Evolutionary conservation across 2,888 invertebrate species (phyloP).

Genomic region (Eulithis testata): DNA sequence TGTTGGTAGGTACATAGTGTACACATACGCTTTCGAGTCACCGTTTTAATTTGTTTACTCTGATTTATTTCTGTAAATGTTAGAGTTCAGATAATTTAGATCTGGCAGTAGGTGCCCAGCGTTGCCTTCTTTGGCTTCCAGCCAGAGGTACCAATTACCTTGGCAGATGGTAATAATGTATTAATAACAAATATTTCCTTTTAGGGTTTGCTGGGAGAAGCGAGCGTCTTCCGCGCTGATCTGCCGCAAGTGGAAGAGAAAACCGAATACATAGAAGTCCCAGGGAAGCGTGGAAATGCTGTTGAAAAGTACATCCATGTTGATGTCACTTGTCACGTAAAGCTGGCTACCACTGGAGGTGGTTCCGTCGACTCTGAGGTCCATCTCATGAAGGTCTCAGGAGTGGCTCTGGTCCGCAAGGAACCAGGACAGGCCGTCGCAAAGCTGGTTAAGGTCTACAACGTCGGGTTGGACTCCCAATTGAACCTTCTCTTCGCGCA

Average conservation of each 20-base stretch:
- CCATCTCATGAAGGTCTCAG: slow-evolving; percentile 88
- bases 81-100: slow-evolving; percentile 48
- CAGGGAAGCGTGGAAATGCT: slow-evolving; percentile 75
- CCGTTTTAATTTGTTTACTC: slow-evolving; percentile 51
- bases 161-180: slow-evolving; percentile 48
- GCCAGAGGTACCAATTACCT: slow-evolving; percentile 52
- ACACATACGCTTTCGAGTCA: slow-evolving; percentile 27
- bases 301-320: slow-evolving; percentile 87
- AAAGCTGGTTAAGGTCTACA: slow-evolving; percentile 85
- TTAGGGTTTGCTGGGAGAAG: slow-evolving; percentile 85
- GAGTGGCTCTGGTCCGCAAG: slow-evolving; percentile 86
- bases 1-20: no score
- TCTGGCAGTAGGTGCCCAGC: slow-evolving; percentile 52
- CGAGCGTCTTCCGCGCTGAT: slow-evolving; percentile 88
- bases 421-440: slow-evolving; percentile 83
- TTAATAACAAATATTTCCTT: slow-evolving; percentile 49
- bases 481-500: slow-evolving; percentile 87
- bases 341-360: slow-evolving; percentile 84
- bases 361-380: slow-evolving; percentile 84
- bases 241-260: slow-evolving; percentile 87
- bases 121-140: slow-evolving; percentile 52
- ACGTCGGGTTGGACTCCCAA: slow-evolving; percentile 88
- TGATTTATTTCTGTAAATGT: slow-evolving; percentile 45
- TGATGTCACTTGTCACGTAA: slow-evolving; percentile 88
- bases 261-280: slow-evolving; percentile 84